A percentile compares a stretch with the other conserved stretches of the same genome.
Evolutionary conservation across 2,888 invertebrate species (phyloP).

Genomic region (Fissipunctia ypsillon): DNA sequence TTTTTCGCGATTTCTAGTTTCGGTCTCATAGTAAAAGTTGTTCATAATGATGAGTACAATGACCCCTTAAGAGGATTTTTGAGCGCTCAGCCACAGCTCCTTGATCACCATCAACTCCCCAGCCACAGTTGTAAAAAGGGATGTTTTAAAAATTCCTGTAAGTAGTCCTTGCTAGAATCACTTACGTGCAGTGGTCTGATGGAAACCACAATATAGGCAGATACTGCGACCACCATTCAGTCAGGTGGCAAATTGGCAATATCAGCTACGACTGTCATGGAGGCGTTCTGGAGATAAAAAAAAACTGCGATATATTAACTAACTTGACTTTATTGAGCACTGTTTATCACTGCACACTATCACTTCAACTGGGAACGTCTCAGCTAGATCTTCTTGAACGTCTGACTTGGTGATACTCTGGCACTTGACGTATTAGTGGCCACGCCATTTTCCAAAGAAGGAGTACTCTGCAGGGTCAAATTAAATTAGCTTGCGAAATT

Average conservation of each 20-base stretch:
- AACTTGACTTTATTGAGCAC: slow-evolving; percentile 49
- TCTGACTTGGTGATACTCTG: slow-evolving; percentile 27
- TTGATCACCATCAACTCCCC: no score
- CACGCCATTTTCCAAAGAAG: slow-evolving; percentile 8
- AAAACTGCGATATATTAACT: slow-evolving; percentile 12
- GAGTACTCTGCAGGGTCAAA: slow-evolving; percentile 11
- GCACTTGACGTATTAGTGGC: not conserved
- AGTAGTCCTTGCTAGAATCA: no score
- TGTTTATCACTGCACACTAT: slow-evolving; percentile 42
- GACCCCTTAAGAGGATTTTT: no score
- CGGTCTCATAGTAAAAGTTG: no score
- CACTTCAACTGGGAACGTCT: slow-evolving; percentile 16
- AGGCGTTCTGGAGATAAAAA: not conserved
- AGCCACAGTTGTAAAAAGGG: no score
- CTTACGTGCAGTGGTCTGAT: not conserved
- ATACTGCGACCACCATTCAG: not conserved
- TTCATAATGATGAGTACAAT: no score
- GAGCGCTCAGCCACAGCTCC: no score
- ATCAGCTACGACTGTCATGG: not conserved
- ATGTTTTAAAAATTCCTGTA: no score
- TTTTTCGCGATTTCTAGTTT: no score
- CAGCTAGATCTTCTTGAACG: slow-evolving; percentile 21
- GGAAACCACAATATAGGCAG: not conserved
- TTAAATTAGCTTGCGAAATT: no score
- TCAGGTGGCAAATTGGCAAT: not conserved